phyloP scores from a whole-genome alignment of 2,797 vertebrate genomes.

The Rhynchotus rufescens region DNA sequence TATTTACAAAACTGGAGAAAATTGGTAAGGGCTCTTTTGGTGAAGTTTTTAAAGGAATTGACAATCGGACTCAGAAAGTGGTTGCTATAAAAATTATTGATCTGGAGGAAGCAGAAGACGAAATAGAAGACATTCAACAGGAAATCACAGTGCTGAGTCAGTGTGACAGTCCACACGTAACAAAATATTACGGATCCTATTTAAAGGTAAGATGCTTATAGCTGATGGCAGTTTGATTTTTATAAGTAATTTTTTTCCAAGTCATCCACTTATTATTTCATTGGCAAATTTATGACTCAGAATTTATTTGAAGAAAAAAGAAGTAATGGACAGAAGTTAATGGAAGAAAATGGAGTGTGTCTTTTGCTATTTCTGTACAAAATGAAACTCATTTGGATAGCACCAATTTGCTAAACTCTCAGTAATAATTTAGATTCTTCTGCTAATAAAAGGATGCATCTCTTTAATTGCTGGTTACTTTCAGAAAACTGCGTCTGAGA shows the following conservation, averaged over 20 bases:
- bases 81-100: constrained; percentile 99
- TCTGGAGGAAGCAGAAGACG: constrained; percentile 97
- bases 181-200: constrained; percentile 98
- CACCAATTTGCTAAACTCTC: neutral
- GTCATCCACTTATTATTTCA: rapidly evolving
- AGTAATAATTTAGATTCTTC: neutral
- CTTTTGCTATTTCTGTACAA: neutral
- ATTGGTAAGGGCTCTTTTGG: constrained; percentile 99
- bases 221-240: neutral
- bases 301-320: neutral
- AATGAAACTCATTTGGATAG: neutral
- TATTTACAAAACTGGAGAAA: constrained; percentile 95
- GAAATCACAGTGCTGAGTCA: constrained; percentile 99
- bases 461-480: neutral
- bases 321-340: neutral
- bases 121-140: constrained; percentile 98
- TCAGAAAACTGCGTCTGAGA: no score
- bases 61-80: constrained; percentile 96
- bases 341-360: rapidly evolving
- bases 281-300: neutral
- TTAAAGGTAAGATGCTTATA: constrained; percentile 88
- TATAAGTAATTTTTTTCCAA: neutral
- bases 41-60: constrained; percentile 98
- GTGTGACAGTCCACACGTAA: constrained; percentile 97
- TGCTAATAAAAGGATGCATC: neutral